Base-by-base conservation (phyloP, 2,113 vertebrate species). In the Ptilorrhoa leucosticta region DNA sequence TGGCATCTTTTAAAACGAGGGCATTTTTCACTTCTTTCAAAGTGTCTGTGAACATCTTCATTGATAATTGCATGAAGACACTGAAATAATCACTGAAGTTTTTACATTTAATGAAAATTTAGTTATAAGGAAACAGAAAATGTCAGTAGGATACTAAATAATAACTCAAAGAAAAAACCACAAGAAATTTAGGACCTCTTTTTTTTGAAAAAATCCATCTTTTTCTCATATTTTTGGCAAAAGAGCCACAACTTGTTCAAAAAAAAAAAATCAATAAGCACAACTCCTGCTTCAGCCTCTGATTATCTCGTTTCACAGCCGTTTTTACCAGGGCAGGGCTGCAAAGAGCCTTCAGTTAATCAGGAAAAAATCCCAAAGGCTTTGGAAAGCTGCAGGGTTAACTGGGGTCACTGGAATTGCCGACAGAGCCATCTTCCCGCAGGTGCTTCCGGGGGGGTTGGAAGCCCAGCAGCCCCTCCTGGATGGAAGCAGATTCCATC, bases 261-360 rank as follows among this genome's bases (percentile, higher is more conserved):
- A 53, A 19, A 31, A 65, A 57, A 58, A 53, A 66, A 80, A 76
- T 94, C 94, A 82, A 94, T 96, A 57, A 69, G 69, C 23, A 21
- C 60, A 66, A 33, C 56, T 47, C 37, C 58, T 69, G 27, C 76
- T 94, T 77, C 80, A 88, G 79, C n/a, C 47, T 80, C 66, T 92
- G 88, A 94, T 94, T 93, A 90, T 84, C 77, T 91, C 69, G 75
- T 81, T 88, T 94, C 40, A 48, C 33, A 64, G 69, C 61, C 40
- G 31, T 87, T 92, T 88, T 47, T 94, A 69, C 28, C 35, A 89
- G 71, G 16, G 44, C 68, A 69, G 60, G 75, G 91, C 77, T 91
- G 80, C 87, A 56, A 48, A 94, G 57, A 89, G 85, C 54, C 54
- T 73, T 61, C 51, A 65, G 79, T 88, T 75, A 70, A 89, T 81